These are phyloP conservation scores for Ellobius talpinus DNA, from an alignment of 2,113 vertebrate genomes.

Conservation along the genomic window DNA sequence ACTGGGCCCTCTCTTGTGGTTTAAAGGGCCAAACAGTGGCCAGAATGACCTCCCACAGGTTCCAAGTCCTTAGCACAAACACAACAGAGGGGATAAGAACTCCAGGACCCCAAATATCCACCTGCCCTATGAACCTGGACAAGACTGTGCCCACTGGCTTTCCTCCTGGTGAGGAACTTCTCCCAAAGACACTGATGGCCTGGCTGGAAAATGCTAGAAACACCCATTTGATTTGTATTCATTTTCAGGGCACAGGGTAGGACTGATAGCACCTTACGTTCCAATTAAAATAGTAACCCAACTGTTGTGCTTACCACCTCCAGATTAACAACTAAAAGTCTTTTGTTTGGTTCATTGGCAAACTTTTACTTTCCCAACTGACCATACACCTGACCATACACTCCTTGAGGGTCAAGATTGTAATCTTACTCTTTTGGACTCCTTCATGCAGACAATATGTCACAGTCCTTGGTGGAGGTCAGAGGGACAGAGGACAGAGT, in stretches of 20 bases:
- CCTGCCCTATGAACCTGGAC: neutral
- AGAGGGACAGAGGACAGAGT: neutral
- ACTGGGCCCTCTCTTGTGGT: neutral
- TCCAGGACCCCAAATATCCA: neutral
- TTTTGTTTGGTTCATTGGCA: constrained; percentile 52
- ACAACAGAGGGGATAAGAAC: neutral
- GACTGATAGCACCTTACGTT: neutral
- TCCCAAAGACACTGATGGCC: neutral
- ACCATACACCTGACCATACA: constrained; percentile 35
- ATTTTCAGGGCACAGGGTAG: neutral
- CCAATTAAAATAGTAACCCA: constrained; percentile 1
- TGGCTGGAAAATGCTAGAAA: constrained; percentile 41
- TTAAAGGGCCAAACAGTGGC: neutral
- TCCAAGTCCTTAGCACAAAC: neutral
- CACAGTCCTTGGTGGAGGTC: neutral
- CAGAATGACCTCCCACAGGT: neutral
- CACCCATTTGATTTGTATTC: neutral
- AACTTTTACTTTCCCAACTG: constrained; percentile 18
- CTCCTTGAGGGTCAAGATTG: neutral
- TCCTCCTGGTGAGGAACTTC: neutral
- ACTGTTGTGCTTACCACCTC: neutral
- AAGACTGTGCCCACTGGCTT: neutral
- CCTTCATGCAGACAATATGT: neutral
- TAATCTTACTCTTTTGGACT: constrained; percentile 18
- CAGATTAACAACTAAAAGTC: neutral